phyloP scores from a whole-genome alignment of 2,888 invertebrate species.

The Zonitis immaculata region DNA sequence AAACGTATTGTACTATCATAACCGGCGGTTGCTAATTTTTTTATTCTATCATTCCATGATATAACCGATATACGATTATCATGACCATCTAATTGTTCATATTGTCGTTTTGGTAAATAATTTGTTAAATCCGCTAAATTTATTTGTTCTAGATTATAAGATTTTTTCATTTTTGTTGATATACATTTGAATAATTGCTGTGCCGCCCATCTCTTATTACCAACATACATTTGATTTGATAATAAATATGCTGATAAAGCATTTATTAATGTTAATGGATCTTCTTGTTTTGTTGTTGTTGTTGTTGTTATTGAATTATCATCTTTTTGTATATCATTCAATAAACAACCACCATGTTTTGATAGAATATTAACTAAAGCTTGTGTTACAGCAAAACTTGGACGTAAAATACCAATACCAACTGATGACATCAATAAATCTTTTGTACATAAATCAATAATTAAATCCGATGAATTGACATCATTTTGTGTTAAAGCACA shows the following conservation, averaged over 20 bases:
- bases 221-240: slow-evolving; percentile 51
- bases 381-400: slow-evolving; percentile 55
- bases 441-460: slow-evolving; percentile 56
- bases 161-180: slow-evolving; percentile 37
- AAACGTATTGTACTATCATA: slow-evolving; percentile 59
- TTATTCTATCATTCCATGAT: slow-evolving; percentile 49
- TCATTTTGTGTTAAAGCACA: slow-evolving; percentile 56
- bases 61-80: slow-evolving; percentile 48
- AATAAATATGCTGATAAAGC: slow-evolving; percentile 58
- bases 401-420: slow-evolving; percentile 38
- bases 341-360: slow-evolving; percentile 47
- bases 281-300: slow-evolving; percentile 20
- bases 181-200: slow-evolving; percentile 55
- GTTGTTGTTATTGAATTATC: no score
- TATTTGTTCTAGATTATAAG: slow-evolving; percentile 26
- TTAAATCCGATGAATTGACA: slow-evolving; percentile 52
- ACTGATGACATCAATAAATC: slow-evolving; percentile 50
- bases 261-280: slow-evolving; percentile 55
- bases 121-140: slow-evolving; percentile 53
- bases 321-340: no score
- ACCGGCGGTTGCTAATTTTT: slow-evolving; percentile 54
- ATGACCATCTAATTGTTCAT: slow-evolving; percentile 52
- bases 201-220: slow-evolving; percentile 58
- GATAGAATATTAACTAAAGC: slow-evolving; percentile 56
- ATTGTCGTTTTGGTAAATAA: slow-evolving; percentile 41